Percentiles rank a stretch among this genome's conserved stretches.
Conservation (phyloP, 2,888 invertebrate genomes). For the Gibbula magus region DNA sequence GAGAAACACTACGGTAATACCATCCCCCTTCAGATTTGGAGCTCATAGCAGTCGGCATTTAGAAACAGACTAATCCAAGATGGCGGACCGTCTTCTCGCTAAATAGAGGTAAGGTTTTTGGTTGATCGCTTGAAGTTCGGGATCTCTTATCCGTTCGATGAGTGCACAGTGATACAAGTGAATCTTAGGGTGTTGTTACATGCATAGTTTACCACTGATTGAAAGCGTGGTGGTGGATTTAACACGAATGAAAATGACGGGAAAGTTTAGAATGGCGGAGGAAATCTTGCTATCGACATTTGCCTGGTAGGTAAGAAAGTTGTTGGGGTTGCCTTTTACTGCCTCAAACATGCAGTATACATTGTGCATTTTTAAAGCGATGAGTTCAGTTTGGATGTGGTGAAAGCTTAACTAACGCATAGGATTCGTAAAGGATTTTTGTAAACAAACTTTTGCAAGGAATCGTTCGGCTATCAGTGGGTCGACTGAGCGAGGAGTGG, state of each 20-base stretch:
- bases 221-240: neutral
- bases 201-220: too few species aligned
- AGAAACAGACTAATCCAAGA: conserved; percentile 1
- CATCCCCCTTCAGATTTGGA: conserved; percentile 1
- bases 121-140: neutral
- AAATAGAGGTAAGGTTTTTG: conserved; percentile 10
- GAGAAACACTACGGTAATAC: neutral
- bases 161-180: too few species aligned
- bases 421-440: neutral
- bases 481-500: neutral
- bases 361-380: neutral
- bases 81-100: conserved; percentile 1
- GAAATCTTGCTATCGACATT: neutral
- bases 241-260: neutral
- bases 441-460: conserved; percentile 12
- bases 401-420: neutral
- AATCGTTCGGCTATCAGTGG: neutral
- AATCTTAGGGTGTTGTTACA: too few species aligned
- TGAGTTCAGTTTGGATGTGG: neutral
- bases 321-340: neutral
- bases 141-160: too few species aligned
- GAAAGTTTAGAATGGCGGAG: neutral
- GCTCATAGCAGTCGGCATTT: neutral
- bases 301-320: neutral
- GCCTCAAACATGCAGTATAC: neutral